A percentile compares a stretch with the other conserved stretches of the same genome.
Evolutionary conservation across 92 coral and sea anemone genomes (phyloP).

Genomic region (Anthopleura xanthogrammica): DNA sequence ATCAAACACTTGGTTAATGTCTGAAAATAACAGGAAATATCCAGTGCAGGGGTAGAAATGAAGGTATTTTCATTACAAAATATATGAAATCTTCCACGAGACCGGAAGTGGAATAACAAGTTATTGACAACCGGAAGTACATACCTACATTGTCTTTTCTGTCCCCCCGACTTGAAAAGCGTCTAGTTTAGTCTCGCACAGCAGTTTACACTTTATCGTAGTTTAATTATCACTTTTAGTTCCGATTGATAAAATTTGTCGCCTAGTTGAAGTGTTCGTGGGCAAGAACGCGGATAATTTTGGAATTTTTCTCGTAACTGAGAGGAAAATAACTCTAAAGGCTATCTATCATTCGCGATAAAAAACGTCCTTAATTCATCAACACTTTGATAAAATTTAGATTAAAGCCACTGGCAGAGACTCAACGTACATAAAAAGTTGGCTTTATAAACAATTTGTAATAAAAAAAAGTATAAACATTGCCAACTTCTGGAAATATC

Average conservation of each 20-base stretch:
- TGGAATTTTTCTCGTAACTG: neutral
- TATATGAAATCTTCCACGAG: constrained; percentile 4
- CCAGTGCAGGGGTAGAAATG: neutral
- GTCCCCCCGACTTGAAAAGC: neutral
- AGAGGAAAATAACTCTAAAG: neutral
- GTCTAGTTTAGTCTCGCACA: neutral
- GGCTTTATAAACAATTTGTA: neutral
- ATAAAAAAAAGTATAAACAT: neutral
- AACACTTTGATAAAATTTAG: neutral
- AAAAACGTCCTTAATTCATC: neutral
- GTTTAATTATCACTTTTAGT: neutral
- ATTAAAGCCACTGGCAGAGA: neutral
- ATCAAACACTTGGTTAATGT: constrained; percentile 26
- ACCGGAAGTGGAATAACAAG: constrained; percentile 46
- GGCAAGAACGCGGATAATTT: neutral
- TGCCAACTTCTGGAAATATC: neutral
- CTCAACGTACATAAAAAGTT: neutral
- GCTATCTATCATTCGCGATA: neutral
- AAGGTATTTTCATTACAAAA: neutral
- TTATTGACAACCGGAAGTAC: constrained; percentile 50
- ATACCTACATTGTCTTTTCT: neutral
- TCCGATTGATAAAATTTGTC: constrained; percentile 1
- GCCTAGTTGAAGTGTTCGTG: neutral
- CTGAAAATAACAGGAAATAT: constrained; percentile 17
- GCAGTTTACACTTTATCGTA: neutral